Evolutionary conservation across 2,797 vertebrate genomes (phyloP).

Genomic region (Liasis olivaceus): DNA sequence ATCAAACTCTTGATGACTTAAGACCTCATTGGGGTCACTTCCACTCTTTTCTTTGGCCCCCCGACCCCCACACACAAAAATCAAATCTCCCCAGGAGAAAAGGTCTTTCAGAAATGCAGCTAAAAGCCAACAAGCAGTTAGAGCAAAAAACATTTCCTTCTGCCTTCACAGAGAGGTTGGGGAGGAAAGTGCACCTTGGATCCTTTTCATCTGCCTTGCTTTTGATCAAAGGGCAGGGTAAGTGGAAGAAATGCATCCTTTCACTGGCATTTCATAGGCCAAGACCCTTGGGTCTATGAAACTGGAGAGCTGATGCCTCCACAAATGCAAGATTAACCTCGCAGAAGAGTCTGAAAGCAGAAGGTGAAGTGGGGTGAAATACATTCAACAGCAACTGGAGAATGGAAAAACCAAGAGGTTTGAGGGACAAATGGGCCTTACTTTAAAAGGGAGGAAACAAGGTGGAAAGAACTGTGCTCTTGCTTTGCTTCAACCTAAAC

Average conservation of each 20-base stretch:
- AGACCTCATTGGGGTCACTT: neutral
- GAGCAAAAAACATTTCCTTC: neutral
- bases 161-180: neutral
- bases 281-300: neutral
- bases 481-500: neutral
- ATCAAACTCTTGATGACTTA: neutral
- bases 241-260: neutral
- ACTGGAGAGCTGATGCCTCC: neutral
- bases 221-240: slow-evolving; percentile 16
- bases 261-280: neutral
- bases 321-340: neutral
- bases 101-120: neutral
- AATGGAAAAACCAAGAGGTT: neutral
- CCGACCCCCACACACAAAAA: neutral
- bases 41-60: neutral
- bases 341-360: neutral
- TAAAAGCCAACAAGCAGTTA: neutral
- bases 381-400: neutral
- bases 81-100: neutral
- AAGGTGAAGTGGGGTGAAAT: neutral
- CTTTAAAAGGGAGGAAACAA: neutral
- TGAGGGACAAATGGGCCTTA: too few species aligned
- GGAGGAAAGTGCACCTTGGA: neutral
- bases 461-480: neutral
- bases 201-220: slow-evolving; percentile 16